Evolutionary conservation across 2,888 invertebrate species (phyloP).

Genomic region (Tuberolachnus salignus): DNA sequence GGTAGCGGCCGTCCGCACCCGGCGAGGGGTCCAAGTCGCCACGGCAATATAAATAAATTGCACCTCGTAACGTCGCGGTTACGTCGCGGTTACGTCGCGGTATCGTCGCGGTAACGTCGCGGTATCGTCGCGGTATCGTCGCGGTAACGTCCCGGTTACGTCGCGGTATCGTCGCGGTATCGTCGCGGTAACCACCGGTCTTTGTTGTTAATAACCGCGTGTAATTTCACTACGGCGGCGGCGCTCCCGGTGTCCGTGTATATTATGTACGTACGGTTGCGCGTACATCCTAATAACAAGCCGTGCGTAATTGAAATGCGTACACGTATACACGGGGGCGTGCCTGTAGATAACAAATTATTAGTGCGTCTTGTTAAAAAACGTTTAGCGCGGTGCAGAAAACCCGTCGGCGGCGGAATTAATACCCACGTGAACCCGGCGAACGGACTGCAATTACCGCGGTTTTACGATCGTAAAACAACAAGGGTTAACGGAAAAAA

Average conservation of each 20-base stretch:
- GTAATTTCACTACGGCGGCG: slow-evolving; percentile 14
- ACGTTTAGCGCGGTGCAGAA: slow-evolving; percentile 36
- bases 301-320: slow-evolving; percentile 36
- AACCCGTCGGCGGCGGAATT: not conserved
- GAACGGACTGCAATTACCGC: slow-evolving; percentile 6
- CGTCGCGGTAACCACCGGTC: not conserved
- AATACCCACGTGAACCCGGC: too few relatives aligned
- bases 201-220: slow-evolving; percentile 21
- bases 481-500: not conserved
- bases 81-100: slow-evolving; percentile 3
- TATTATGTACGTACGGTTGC: too few relatives aligned
- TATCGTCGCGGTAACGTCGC: slow-evolving; percentile 1
- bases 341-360: not conserved
- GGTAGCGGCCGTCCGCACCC: not conserved
- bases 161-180: not conserved
- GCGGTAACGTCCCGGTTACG: slow-evolving; percentile 12
- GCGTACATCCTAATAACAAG: slow-evolving; percentile 5
- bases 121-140: not conserved
- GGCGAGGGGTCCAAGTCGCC: not conserved
- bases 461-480: not conserved
- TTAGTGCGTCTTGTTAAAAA: slow-evolving; percentile 48
- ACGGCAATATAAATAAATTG: not conserved
- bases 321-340: not conserved
- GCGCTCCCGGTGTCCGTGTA: slow-evolving; percentile 3
- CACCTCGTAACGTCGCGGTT: slow-evolving; percentile 21